Evolutionary conservation across 2,888 invertebrate species (phyloP), one percentile per base, ranked within the genome.

Genomic region (Lobophora halterata): DNA sequence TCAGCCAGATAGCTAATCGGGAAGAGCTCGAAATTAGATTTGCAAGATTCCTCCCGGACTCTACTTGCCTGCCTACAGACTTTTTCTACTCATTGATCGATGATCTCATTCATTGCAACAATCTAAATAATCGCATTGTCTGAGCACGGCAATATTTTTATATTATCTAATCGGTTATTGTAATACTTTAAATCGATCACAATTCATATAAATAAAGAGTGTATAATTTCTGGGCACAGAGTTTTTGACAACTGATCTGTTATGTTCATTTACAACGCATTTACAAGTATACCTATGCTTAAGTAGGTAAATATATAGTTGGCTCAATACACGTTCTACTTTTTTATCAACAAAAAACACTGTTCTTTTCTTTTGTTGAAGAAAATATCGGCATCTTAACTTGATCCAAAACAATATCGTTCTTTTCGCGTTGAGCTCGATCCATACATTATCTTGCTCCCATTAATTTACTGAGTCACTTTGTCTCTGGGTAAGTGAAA

Each of bases 401-500:
- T 17, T 11, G 24, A 18, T 23, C 12, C 11, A 27, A 18, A 29
- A 30, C 6, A 6, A 21, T 31, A 28, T 32, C 14, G 16, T 13
- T 30, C 36, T 33, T 37, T 36, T 23, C 36, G 25, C 17, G 37
- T 10, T 28, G 31, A 32, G 24, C 30, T 30, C 37, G 32, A 38
- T 48, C 33, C 44, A 45, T 42, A 25, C 16, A 35, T 50, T 45
- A 45, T 25, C 37, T 17, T 20, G 29, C 26, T 39, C 43, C 32
- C 45, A 44, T 43, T 47, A 49, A 47, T 47, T 46, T 24, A 44
- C 44, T 40, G 42, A 37, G 34, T 43, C 40, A 32, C 48, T 55
- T 42, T 8, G 32, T 35, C 35, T 28, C 49, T 52, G 53, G 48
- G 42, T 61, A 49, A 67, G 71, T 65, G 70, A 65, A 64, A 72